Base-by-base conservation (phyloP, 2,113 vertebrate species). In the Oryzias celebensis region DNA sequence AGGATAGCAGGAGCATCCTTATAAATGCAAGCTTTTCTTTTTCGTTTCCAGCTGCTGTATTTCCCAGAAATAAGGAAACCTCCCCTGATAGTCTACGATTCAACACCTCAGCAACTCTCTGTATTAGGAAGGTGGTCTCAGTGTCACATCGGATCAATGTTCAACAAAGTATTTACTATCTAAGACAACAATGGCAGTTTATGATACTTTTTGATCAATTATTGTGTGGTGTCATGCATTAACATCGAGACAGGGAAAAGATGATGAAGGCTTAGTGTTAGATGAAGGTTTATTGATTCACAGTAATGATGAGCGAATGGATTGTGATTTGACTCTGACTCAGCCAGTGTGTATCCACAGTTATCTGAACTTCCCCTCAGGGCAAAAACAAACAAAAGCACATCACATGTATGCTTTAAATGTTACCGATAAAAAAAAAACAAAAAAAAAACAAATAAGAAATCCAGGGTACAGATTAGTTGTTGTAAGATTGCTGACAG, bases 271-370 rank as follows among this genome's bases (percentile, higher is more conserved):
- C 48, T 80, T 82, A 69, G 68, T 80, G 74, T 73, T 72, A 83
- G 84, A 87, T 85, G 76, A 71, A 77, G 73, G 81, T 87, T 91
- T 90, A 90, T 90, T 89, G 83, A 91, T 92, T 93, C 92, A 93
- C 92, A 93, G 91, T 93, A 87, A 84, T 91, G 87, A 89, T 83
- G 67, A 80, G 85, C 85, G 81, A 84, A 85, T 73, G 75, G 58
- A 73, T 77, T 62, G 58, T 79, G 77, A 85, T 82, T 78, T 75
- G 59, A 63, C 55, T 78, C 62, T 77, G 61, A 77, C 67, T 79
- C 53, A 71, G 70, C 70, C 77, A 86, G 78, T 81, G 75, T 83
- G 59, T 80, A 75, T 75, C 85, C 80, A 67, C 67, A 79, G 58
- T 72, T 44, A 71, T 73, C 55, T 52, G 45, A 41, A 73, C 53